Evolutionary conservation across 2,797 vertebrate species (phyloP), one percentile per base, ranked within the genome.

Genomic region (Lagocephalus sceleratus): DNA sequence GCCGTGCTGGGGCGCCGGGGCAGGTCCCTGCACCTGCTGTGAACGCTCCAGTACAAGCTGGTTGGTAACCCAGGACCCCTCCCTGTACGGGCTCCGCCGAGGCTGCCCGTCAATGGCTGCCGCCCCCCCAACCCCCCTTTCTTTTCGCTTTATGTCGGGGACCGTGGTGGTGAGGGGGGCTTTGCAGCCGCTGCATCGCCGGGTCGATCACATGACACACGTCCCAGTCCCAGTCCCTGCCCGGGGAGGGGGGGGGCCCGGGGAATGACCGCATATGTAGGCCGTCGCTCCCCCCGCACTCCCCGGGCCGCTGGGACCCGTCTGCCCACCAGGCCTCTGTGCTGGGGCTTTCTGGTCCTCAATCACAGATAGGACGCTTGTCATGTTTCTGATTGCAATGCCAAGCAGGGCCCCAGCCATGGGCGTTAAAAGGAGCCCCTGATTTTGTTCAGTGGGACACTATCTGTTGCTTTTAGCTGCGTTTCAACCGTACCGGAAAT

Each of bases 1-100:
- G 54, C 21, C 48, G 52, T 12, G 11, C 16, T 51, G 35, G 42
- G 1, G 6, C n/a, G 3, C 41, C 59, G 35, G 54, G 46, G 7
- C 17, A 35, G 5, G 53, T 15, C 20, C 16, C 11, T 61, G 63
- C 68, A 66, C 63, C 63, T 81, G 71, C 19, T 64, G 10, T 2
- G 6, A 53, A 22, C 38, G n/a, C 14, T 32, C 23, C 1, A 6
- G 5, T 16, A 26, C 19, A 56, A 16, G 38, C 20, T 58, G 54
- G 43, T 56, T 23, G 29, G 47, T 39, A n/a, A 32, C 5, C 12
- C 3, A 47, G 51, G 71, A 60, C 79, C 72, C 73, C 79, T 74
- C 74, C 74, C 63, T 58, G 57, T 21, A n/a, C 56, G 32, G 51
- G 45, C 73, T 68, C 61, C 60, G 51, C 67, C 16, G 6, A 39